A percentile compares a stretch with the other conserved stretches of the same genome.
phyloP scores from a whole-genome alignment of 2,888 invertebrate species.

The Drosophila lutescens region DNA sequence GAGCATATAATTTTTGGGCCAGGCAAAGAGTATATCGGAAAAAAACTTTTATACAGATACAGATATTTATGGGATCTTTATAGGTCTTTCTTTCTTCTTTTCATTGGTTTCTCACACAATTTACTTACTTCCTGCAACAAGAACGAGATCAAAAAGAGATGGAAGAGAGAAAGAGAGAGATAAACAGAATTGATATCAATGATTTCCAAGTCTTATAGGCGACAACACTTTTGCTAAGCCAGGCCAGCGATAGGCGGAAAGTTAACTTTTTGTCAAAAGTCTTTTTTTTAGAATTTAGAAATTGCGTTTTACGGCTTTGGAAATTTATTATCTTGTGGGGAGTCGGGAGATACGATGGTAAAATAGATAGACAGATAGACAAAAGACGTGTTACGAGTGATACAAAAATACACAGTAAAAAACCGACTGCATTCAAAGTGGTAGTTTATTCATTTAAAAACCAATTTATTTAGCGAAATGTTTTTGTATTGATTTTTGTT shows the following conservation, averaged over 20 bases:
- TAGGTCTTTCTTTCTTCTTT: constrained; percentile 52
- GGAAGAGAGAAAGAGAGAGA: constrained; percentile 59
- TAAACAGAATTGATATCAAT: constrained; percentile 67
- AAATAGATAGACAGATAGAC: constrained; percentile 31
- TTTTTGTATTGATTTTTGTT: background rate
- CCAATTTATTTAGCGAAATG: background rate
- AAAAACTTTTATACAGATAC: constrained; percentile 29
- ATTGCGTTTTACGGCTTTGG: constrained; percentile 52
- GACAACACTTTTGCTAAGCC: constrained; percentile 63
- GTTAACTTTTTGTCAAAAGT: constrained; percentile 49
- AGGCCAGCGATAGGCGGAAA: constrained; percentile 77
- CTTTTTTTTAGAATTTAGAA: constrained; percentile 47
- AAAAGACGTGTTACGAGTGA: constrained; percentile 39
- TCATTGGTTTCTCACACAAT: constrained; percentile 49
- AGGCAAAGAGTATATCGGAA: constrained; percentile 25
- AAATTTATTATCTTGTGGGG: constrained; percentile 51
- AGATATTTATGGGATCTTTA: constrained; percentile 7
- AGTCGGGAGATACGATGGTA: constrained; percentile 15
- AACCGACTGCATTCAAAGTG: constrained; percentile 13
- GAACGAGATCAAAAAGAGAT: constrained; percentile 76
- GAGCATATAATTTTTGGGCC: constrained; percentile 32
- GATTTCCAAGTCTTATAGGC: constrained; percentile 54
- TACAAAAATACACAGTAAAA: constrained; percentile 40
- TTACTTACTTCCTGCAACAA: constrained; percentile 85
- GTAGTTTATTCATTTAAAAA: background rate